phyloP scores from a whole-genome alignment of 2,113 vertebrate genomes.

The Hippocampus comes region DNA sequence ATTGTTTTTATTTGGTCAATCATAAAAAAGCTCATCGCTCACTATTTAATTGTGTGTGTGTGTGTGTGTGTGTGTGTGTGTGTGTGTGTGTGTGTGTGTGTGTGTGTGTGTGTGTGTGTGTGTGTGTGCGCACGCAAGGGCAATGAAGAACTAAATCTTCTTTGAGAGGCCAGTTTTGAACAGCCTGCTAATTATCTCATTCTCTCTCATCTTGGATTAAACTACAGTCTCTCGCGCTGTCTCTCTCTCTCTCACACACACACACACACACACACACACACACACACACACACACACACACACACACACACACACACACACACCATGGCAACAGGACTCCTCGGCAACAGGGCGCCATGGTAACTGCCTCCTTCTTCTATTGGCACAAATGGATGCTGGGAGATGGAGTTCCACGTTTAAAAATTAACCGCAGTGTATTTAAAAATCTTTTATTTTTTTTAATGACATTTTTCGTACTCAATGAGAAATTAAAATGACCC shows the following conservation, averaged over 20 bases:
- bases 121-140: slow-evolving; percentile 16
- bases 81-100: background rate
- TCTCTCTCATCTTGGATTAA: slow-evolving; percentile 68
- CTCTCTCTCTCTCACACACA: slow-evolving; percentile 29
- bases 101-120: slow-evolving; percentile 24
- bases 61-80: background rate
- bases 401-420: slow-evolving; percentile 33
- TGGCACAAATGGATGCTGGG: slow-evolving; percentile 42
- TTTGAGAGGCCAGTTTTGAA: slow-evolving; percentile 42
- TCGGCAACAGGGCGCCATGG: slow-evolving; percentile 64
- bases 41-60: background rate
- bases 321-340: slow-evolving; percentile 58
- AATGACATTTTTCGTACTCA: background rate
- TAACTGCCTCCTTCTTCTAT: slow-evolving; percentile 47
- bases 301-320: slow-evolving; percentile 7
- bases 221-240: slow-evolving; percentile 51
- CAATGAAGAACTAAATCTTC: slow-evolving; percentile 54
- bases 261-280: slow-evolving; percentile 1
- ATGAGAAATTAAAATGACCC: background rate
- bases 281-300: too few relatives aligned
- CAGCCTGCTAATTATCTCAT: slow-evolving; percentile 63
- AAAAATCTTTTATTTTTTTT: background rate
- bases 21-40: slow-evolving; percentile 34
- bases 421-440: background rate
- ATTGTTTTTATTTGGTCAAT: slow-evolving; percentile 12